Conservation (phyloP, 2,888 invertebrate genomes). For the Troilus luridus region DNA sequence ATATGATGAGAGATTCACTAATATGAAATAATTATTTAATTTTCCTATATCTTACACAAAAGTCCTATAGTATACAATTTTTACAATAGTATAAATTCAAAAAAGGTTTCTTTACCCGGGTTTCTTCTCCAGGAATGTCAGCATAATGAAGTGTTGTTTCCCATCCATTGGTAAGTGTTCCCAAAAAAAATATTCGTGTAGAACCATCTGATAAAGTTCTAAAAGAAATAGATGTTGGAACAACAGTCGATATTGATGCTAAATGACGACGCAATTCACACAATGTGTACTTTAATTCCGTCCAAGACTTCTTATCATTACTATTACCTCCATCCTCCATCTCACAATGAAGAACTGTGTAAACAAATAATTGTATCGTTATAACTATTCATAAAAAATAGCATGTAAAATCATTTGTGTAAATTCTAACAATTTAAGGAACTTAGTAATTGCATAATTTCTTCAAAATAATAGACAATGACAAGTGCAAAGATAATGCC, state of each 20-base stretch:
- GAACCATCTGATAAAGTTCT: slow-evolving; percentile 83
- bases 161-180: slow-evolving; percentile 89
- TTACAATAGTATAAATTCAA: neutral
- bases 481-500: neutral
- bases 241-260: slow-evolving; percentile 83
- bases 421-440: slow-evolving; percentile 25
- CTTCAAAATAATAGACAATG: neutral
- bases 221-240: slow-evolving; percentile 87
- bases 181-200: slow-evolving; percentile 89
- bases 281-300: slow-evolving; percentile 84
- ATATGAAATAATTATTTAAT: neutral
- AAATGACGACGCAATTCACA: slow-evolving; percentile 85
- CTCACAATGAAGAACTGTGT: slow-evolving; percentile 67
- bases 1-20: neutral
- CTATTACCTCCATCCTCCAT: slow-evolving; percentile 65
- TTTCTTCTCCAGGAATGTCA: slow-evolving; percentile 74
- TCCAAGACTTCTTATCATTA: slow-evolving; percentile 75
- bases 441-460: slow-evolving; percentile 17
- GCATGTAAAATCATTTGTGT: neutral
- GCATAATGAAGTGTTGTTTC: slow-evolving; percentile 90
- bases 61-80: too few relatives aligned
- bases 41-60: too few relatives aligned
- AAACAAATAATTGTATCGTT: neutral
- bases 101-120: slow-evolving; percentile 60
- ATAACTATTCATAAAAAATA: neutral